phyloP scores from a whole-genome alignment of 1,140 invertebrate genomes.

The Pollicipes pollicipes region DNA sequence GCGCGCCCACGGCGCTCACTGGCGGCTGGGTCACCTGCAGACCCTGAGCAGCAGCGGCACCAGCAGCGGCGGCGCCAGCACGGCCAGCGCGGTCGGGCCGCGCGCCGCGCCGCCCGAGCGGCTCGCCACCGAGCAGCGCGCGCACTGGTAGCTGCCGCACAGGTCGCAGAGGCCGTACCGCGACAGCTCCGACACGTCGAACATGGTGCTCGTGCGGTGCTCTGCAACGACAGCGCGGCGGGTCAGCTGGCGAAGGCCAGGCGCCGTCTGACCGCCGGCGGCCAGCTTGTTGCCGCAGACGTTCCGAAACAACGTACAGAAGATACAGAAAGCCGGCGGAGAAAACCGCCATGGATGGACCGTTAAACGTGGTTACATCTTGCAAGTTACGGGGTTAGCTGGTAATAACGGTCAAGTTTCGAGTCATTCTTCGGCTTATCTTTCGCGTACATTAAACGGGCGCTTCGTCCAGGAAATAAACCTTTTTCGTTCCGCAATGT shows the following conservation, averaged over 20 bases:
- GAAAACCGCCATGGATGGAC: no score
- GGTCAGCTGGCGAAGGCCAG: neutral
- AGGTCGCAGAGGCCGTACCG: neutral
- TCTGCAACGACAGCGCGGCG: neutral
- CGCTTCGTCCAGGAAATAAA: no score
- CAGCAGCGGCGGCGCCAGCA: neutral
- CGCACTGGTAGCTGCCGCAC: neutral
- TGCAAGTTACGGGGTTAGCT: no score
- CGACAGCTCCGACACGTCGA: neutral
- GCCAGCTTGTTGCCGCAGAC: no score
- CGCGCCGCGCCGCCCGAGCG: no score
- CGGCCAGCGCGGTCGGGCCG: neutral
- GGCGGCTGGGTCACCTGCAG: neutral
- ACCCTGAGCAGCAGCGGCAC: neutral
- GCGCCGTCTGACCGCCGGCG: neutral
- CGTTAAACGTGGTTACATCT: no score
- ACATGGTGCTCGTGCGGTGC: neutral
- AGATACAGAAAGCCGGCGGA: no score
- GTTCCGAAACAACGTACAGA: no score
- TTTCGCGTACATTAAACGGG: no score
- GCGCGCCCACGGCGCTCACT: neutral
- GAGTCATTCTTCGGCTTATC: no score
- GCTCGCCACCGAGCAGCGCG: neutral
- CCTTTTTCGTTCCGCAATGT: no score
- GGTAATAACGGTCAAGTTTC: no score